Conservation (phyloP, 2,888 invertebrate genomes). For the Pandemis corylana region DNA sequence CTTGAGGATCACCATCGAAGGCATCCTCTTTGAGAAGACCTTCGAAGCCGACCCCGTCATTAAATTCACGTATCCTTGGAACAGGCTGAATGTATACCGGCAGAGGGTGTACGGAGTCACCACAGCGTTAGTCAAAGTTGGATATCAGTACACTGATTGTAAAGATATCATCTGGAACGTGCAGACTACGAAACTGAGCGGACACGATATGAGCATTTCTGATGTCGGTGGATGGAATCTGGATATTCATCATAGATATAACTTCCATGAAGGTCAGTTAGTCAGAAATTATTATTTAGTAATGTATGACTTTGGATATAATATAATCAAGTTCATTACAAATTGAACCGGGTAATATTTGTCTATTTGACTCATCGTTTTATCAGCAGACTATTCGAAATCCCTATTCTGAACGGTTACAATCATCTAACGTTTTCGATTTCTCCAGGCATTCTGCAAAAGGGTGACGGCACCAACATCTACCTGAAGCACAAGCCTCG, state of each 20-base stretch:
- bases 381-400: no score
- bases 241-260: conserved; percentile 98
- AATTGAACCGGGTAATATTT: no score
- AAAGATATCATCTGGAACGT: conserved; percentile 98
- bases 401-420: background rate
- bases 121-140: conserved; percentile 97
- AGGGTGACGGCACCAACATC: conserved; percentile 98
- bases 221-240: conserved; percentile 99
- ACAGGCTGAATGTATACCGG: conserved; percentile 96
- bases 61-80: conserved; percentile 99
- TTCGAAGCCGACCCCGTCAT: conserved; percentile 99
- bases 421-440: background rate
- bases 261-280: conserved; percentile 95
- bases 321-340: no score
- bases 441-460: conserved; percentile 93
- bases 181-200: conserved; percentile 97
- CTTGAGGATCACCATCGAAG: conserved; percentile 96
- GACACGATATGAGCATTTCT: conserved; percentile 98
- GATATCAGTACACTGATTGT: conserved; percentile 97
- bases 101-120: conserved; percentile 99
- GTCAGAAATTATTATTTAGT: background rate
- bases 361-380: no score
- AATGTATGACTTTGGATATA: no score
- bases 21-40: conserved; percentile 95
- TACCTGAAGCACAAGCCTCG: conserved; percentile 97